A percentile compares a stretch with the other conserved stretches of the same genome.
Conservation (phyloP, 2,113 vertebrate species). For the Bubo scandiacus region DNA sequence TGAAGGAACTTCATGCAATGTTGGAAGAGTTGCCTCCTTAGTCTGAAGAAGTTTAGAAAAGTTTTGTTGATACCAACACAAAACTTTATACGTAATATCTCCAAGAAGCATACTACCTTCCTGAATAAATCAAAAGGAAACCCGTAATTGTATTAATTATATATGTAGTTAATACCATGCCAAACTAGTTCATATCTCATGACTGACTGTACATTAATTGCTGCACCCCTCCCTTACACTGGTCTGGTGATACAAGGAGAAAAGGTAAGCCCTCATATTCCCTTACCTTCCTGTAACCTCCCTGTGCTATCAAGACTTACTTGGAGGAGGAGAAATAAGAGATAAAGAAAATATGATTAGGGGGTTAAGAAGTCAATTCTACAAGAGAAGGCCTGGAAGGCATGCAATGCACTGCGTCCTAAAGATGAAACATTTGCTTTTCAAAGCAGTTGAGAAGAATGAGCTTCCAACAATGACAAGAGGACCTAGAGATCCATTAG, state of each 20-base stretch:
- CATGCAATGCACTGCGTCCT: background rate
- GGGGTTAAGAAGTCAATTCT: background rate
- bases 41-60: background rate
- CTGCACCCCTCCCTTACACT: background rate
- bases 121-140: background rate
- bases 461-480: background rate
- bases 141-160: background rate
- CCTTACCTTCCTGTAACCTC: background rate
- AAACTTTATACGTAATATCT: background rate
- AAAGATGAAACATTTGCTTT: background rate
- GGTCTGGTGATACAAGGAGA: background rate
- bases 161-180: background rate
- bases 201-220: background rate
- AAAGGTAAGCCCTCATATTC: background rate
- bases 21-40: background rate
- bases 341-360: background rate
- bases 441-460: background rate
- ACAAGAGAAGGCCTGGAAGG: background rate
- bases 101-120: background rate
- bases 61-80: background rate
- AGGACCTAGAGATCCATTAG: background rate
- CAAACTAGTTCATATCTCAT: background rate
- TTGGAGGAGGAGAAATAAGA: background rate
- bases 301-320: background rate
- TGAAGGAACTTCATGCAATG: background rate